These are phyloP conservation scores for Catostylus mosaicus DNA, from an alignment of 30 jellyfish, hydroid and myxozoan genomes.

Conservation along the genomic window DNA sequence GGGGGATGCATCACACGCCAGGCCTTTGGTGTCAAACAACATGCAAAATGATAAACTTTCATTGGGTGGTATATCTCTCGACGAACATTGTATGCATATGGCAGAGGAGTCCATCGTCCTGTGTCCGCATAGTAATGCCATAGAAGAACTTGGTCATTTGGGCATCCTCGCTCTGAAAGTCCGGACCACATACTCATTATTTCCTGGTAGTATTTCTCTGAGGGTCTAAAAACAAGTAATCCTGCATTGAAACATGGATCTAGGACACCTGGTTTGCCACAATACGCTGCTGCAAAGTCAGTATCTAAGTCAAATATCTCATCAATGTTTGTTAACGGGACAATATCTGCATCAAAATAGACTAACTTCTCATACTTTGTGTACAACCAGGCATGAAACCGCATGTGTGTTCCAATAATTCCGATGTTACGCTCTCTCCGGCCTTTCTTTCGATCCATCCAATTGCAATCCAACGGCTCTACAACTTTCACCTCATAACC, in stretches of 20 bases:
- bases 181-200: conserved; percentile 94
- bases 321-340: conserved; percentile 86
- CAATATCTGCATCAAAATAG: conserved; percentile 91
- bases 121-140: conserved; percentile 99
- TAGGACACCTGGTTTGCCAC: conserved; percentile 94
- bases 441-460: conserved; percentile 97
- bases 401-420: conserved; percentile 96
- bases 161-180: conserved; percentile 80
- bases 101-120: conserved; percentile 90
- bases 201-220: conserved; percentile 51
- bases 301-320: conserved; percentile 87
- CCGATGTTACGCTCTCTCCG: conserved; percentile 88
- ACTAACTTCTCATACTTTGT: conserved; percentile 71
- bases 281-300: conserved; percentile 92
- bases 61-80: conserved; percentile 93
- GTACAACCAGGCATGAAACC: conserved; percentile 97
- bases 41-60: conserved; percentile 97
- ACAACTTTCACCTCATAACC: conserved; percentile 95
- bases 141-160: conserved; percentile 91
- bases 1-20: conserved; percentile 85
- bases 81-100: conserved; percentile 95
- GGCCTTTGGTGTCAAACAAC: conserved; percentile 95
- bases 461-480: conserved; percentile 93
- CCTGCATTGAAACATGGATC: conserved; percentile 99
- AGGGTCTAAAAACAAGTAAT: conserved; percentile 79